Evolutionary conservation across 2,888 invertebrate species (phyloP).

Genomic region (Andricus curvator): DNA sequence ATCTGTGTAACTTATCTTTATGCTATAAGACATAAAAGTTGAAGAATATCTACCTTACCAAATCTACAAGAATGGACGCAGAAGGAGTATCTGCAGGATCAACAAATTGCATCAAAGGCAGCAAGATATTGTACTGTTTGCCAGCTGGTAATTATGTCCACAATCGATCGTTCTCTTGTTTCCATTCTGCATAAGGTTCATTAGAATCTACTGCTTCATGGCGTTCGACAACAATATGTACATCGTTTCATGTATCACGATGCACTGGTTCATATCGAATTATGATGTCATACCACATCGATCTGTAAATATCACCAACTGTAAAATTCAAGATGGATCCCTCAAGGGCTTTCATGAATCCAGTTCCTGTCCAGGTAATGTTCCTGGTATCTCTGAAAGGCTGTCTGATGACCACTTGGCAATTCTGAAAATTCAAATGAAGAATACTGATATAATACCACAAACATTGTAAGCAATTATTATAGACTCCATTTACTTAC

Average conservation of each 20-base stretch:
- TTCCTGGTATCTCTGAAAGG: conserved; percentile 87
- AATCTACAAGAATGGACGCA: conserved; percentile 95
- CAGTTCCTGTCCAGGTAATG: conserved; percentile 95
- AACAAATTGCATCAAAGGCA: conserved; percentile 90
- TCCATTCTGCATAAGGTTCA: no score
- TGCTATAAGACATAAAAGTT: neutral
- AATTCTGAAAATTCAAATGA: conserved; percentile 80
- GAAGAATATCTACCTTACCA: conserved; percentile 79
- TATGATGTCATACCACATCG: conserved; percentile 94
- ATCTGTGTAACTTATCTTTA: no score
- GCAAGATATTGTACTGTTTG: conserved; percentile 89
- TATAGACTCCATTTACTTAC: conserved; percentile 44
- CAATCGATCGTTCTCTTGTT: no score
- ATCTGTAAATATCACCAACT: conserved; percentile 69
- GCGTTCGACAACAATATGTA: no score
- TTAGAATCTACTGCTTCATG: no score
- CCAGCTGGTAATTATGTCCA: conserved; percentile 91
- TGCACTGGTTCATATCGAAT: conserved; percentile 94
- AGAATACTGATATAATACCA: neutral
- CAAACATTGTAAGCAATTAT: neutral
- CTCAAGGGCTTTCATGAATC: conserved; percentile 84
- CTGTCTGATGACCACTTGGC: conserved; percentile 90
- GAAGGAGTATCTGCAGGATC: conserved; percentile 85
- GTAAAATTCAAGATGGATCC: no score
- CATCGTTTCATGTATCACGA: no score